Base-by-base conservation (phyloP, 2,113 vertebrate genomes). In the Eptesicus fuscus region DNA sequence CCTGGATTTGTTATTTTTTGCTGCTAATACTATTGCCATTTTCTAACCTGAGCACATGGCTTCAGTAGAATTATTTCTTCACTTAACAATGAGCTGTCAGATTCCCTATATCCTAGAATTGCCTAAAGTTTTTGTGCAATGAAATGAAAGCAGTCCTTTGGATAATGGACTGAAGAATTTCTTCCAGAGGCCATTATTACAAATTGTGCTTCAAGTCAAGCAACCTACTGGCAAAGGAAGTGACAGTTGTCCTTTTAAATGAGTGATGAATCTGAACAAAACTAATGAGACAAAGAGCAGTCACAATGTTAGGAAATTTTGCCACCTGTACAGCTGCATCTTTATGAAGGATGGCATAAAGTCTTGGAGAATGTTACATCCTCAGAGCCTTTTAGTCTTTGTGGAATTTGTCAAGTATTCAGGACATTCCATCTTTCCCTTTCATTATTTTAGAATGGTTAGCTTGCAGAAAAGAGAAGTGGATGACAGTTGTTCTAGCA, bases 61-160 rank as follows among this genome's bases (percentile, higher is more conserved):
- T 84, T 94, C 76, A 53, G n/a, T 93, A 77, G 51, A 76, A 71
- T 76, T 91, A 65, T 83, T 93, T 84, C 20, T 71, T 94, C n/a
- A 59, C 35, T 83, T 83, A 88, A 88, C 4, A 70, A 0, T 90
- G 40, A 90, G 23, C 32, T 30, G 30, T 77, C n/a, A 79, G 74
- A 42, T 61, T 61, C 22, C 32, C 28, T 79, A 0, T 80, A 30
- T 83, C 74, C 86, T 95, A 71, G 44, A 94, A 91, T 91, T 77
- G 42, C 63, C 56, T 65, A 40, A 91, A 74, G 53, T 44, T 92
- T 90, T 56, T 85, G 63, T 84, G n/a, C 82, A 89, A 1, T 92
- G 71, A 90, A 74, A 73, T 90, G 35, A 90, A 93, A 71, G 47
- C n/a, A 42, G 28, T 25, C 44, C 30, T 22, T 56, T 84, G 35